Evolutionary conservation across 2,113 vertebrate species (phyloP).

Genomic region (Oxygymnocypris stewartii): DNA sequence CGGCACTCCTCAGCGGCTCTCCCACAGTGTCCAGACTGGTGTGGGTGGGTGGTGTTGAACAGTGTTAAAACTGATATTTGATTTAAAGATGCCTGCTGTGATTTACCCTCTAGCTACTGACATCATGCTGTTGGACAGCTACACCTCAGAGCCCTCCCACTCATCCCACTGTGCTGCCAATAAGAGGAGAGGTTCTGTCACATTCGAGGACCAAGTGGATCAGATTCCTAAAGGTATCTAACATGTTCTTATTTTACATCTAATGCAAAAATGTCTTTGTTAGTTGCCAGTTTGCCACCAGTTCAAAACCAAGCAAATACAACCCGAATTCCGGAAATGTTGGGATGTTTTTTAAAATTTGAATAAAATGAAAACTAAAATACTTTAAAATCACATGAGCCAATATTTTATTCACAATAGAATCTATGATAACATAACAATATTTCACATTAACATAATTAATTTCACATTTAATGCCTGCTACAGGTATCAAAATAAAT

Average conservation of each 20-base stretch:
- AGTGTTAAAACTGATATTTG: slow-evolving; percentile 10
- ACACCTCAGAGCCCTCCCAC: slow-evolving; percentile 77
- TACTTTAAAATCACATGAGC: no score
- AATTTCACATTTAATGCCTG: no score
- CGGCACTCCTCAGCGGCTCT: not conserved
- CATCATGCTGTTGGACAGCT: slow-evolving; percentile 91
- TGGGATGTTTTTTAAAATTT: no score
- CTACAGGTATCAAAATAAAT: no score
- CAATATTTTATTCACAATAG: no score
- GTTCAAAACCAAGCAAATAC: not conserved
- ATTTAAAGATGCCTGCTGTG: slow-evolving; percentile 13
- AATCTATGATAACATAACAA: no score
- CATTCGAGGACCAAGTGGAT: slow-evolving; percentile 95
- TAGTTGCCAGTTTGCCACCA: not conserved
- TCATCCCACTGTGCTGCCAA: slow-evolving; percentile 68
- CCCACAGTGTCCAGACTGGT: slow-evolving; percentile 41
- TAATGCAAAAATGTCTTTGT: not conserved
- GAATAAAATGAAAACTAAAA: no score
- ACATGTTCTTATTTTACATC: not conserved
- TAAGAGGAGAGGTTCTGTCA: slow-evolving; percentile 91
- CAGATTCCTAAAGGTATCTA: slow-evolving; percentile 83
- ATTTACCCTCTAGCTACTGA: slow-evolving; percentile 83
- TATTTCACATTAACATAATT: no score
- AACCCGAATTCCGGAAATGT: no score
- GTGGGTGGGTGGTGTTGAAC: slow-evolving; percentile 19